Conservation (phyloP, 2,797 vertebrate species). For the Tapirus indicus region DNA sequence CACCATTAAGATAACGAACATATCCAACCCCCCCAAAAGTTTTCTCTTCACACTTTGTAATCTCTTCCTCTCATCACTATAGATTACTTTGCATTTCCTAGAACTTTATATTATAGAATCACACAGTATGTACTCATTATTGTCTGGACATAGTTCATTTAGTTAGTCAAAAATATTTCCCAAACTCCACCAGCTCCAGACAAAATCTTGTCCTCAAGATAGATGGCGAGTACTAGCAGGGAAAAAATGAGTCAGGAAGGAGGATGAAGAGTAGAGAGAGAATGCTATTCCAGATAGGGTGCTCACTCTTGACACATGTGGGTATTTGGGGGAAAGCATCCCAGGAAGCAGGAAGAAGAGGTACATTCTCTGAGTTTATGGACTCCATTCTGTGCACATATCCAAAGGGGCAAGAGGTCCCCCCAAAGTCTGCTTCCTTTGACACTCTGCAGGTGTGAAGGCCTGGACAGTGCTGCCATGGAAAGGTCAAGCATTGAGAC, state of each 20-base stretch:
- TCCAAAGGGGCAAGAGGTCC: neutral
- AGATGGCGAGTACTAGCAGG: neutral
- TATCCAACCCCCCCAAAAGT: neutral
- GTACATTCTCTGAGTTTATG: neutral
- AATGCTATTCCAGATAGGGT: too few relatives aligned
- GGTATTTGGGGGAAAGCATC: too few relatives aligned
- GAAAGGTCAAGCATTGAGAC: neutral
- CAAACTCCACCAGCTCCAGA: neutral
- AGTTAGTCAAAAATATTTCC: neutral
- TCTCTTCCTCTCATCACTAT: neutral
- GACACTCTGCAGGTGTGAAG: neutral
- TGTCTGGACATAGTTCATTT: neutral
- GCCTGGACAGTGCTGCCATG: neutral
- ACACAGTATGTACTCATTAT: fast-evolving
- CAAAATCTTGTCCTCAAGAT: neutral
- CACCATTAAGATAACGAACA: too few relatives aligned
- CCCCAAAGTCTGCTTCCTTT: neutral
- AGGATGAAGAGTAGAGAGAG: neutral
- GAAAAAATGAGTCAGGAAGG: neutral
- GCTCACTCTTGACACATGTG: neutral
- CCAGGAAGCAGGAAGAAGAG: neutral
- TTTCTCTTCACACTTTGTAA: neutral
- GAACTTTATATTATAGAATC: neutral
- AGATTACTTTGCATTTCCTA: neutral
- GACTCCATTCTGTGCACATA: neutral